Evolutionary conservation across 2,113 vertebrate genomes (phyloP).

Genomic region (Phalacrocorax brasilianus): DNA sequence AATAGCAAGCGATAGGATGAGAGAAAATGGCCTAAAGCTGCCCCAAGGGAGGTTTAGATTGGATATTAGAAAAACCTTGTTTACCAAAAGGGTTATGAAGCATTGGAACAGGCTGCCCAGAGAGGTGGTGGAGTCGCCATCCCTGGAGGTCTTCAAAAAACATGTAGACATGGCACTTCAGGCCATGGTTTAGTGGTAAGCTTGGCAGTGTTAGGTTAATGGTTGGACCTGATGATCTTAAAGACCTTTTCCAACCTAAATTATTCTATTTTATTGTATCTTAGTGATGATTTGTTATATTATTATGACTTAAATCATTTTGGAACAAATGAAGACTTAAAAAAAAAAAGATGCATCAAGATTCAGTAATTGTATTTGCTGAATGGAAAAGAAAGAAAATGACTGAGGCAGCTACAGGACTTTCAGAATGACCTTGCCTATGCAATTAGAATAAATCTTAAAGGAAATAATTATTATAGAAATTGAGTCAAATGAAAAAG

Average conservation of each 20-base stretch:
- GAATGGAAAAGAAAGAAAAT: neutral
- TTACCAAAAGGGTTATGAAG: neutral
- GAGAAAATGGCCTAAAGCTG: neutral
- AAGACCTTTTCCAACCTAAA: neutral
- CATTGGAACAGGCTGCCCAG: neutral
- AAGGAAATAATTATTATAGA: conserved; percentile 20
- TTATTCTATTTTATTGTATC: neutral
- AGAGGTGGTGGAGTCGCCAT: neutral
- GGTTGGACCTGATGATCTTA: neutral
- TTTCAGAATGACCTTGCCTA: neutral
- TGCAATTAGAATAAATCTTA: conserved; percentile 24
- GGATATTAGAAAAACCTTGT: neutral
- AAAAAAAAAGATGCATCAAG: neutral
- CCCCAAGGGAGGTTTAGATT: neutral
- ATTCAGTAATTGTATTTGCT: neutral
- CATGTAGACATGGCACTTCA: accelerated
- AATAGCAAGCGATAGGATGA: neutral
- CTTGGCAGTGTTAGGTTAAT: neutral
- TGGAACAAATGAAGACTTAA: neutral
- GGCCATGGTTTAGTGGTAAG: neutral
- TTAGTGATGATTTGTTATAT: neutral
- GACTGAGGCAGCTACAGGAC: neutral
- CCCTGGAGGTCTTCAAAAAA: neutral
- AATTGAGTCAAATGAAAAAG: conserved; percentile 24
- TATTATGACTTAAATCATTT: neutral